Evolutionary conservation across 2,113 vertebrate genomes (phyloP), one percentile per base, ranked within the genome.

Genomic region (Telmatochromis bifrenatus): DNA sequence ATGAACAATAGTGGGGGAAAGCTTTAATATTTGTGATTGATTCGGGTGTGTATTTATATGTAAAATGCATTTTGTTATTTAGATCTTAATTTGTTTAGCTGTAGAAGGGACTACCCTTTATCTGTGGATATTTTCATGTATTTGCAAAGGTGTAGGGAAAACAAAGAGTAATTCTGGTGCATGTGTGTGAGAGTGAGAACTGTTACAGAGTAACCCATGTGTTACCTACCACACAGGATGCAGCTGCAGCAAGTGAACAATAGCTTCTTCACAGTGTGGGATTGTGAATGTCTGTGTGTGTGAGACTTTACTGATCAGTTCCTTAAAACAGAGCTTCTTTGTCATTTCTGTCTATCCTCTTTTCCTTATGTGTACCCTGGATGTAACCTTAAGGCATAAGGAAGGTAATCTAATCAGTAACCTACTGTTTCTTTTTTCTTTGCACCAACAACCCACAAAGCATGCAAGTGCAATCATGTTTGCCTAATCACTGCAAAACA

Each of bases 181-280:
- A 51, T 88, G 68, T 70, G 49, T 85, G 39, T 42, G 82, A 84
- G 83, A 19, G 55, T 82, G 53, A 42, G 77, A 84, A 26, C 26
- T 9, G 47, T 79, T 80, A 54, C 53, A 53, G 49, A 86, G 56
- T 47, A 73, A 82, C 33, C 60, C 79, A 70, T 89, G 84, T 91
- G 87, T 81, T 90, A 90, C 87, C 89, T 91, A 84, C 91, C 60
- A 81, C 86, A 95, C 93, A 95, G 95, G 95, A 96, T 88, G 93
- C 95, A 96, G 94, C 93, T 95, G 95, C 91, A 86, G 82, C 75
- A 39, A 89, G 84, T 90, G 87, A 90, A 94, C 89, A 92, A 84
- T 58, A 81, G 79, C 56, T 88, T 79, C 53, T 87, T 75, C 73
- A 42, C 4, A 35, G 21, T 47, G 77, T 47, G 81, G 79, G 9